phyloP scores from a whole-genome alignment of 2,888 invertebrate species.

The Cantharis rustica region DNA sequence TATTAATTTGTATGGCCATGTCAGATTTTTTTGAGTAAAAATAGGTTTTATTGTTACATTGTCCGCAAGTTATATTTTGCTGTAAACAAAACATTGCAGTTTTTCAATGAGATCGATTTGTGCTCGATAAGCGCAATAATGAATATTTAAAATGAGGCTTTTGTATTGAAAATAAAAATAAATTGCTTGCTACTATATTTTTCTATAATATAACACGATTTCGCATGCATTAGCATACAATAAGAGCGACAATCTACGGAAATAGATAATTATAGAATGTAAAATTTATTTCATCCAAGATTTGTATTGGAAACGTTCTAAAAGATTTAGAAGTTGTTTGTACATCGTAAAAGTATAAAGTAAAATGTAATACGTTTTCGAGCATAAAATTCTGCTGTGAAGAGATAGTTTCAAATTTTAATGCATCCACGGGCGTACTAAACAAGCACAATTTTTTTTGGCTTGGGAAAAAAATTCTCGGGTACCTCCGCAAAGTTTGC shows the following conservation, averaged over 20 bases:
- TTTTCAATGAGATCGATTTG: background rate
- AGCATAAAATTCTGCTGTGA: background rate
- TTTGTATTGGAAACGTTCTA: background rate
- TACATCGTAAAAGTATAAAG: background rate
- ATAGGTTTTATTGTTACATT: too few relatives aligned
- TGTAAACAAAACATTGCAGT: too few relatives aligned
- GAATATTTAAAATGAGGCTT: background rate
- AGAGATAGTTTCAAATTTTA: background rate
- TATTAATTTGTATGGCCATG: too few relatives aligned
- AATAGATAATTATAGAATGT: background rate
- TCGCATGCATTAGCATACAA: background rate
- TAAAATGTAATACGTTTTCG: background rate
- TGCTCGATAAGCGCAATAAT: background rate
- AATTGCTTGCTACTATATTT: background rate
- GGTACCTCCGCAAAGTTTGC: background rate
- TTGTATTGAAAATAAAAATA: background rate
- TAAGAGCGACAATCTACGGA: background rate
- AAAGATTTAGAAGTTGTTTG: background rate
- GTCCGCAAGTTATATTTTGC: too few relatives aligned
- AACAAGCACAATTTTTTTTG: background rate
- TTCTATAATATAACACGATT: background rate
- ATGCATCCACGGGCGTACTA: background rate
- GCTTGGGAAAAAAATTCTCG: background rate
- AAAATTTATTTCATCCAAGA: background rate
- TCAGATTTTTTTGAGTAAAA: too few relatives aligned